phyloP scores from a whole-genome alignment of 2,888 invertebrate genomes.

The Pyrgus malvae region DNA sequence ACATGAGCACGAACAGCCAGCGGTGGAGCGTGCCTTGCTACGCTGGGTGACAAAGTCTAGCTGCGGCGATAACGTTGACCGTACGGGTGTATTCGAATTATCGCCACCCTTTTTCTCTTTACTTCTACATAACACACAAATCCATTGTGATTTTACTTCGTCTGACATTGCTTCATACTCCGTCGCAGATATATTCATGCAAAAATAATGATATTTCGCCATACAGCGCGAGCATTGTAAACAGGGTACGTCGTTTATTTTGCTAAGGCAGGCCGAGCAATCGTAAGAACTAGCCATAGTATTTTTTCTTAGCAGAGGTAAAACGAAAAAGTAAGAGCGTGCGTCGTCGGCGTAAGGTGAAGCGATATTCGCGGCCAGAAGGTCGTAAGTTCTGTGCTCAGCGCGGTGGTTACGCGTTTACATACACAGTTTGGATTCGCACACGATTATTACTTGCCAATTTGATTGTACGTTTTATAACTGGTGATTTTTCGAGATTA shows the following conservation, averaged over 20 bases:
- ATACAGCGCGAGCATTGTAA: background rate
- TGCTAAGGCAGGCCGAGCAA: background rate
- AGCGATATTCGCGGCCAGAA: background rate
- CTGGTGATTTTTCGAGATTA: background rate
- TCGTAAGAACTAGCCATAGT: background rate
- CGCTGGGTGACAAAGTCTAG: background rate
- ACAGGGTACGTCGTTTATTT: background rate
- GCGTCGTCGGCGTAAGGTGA: background rate
- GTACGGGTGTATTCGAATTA: background rate
- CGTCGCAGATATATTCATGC: background rate
- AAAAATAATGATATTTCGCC: background rate
- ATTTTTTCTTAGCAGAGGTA: background rate
- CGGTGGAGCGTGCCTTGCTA: background rate
- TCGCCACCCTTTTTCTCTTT: constrained; percentile 1
- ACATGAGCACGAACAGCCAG: background rate
- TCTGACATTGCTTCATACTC: background rate
- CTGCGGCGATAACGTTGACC: background rate
- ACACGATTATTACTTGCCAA: background rate
- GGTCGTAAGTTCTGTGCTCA: background rate
- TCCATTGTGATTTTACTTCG: background rate
- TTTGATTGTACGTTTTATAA: background rate
- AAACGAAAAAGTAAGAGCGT: background rate
- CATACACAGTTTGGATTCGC: background rate
- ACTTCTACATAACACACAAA: background rate
- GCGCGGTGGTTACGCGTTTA: background rate